Conservation (phyloP, 2,797 vertebrate genomes). For the Parambassis ranga region DNA sequence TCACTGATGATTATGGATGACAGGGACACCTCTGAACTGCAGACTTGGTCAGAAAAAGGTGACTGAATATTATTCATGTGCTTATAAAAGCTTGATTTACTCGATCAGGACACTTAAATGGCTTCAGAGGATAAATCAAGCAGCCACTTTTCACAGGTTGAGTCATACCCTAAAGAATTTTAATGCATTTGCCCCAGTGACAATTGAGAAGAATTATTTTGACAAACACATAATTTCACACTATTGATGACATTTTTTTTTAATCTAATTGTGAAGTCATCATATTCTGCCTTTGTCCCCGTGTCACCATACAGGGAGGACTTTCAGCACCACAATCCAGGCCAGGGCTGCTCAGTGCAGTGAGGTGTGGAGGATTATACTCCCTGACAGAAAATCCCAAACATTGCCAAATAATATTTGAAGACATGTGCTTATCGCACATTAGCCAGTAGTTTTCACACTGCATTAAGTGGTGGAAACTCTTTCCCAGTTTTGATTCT, state of each 20-base stretch:
- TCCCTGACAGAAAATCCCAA: slow-evolving; percentile 32
- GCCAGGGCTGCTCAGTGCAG: neutral
- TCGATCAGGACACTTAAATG: slow-evolving; percentile 20
- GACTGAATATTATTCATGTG: slow-evolving; percentile 31
- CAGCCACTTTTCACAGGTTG: neutral
- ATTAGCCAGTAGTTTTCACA: slow-evolving; percentile 36
- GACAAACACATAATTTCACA: no score
- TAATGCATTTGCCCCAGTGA: no score
- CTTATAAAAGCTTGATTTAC: slow-evolving; percentile 43
- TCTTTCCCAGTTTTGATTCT: neutral
- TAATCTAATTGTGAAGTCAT: no score
- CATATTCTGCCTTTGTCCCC: slow-evolving; percentile 18
- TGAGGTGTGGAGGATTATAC: slow-evolving; percentile 20
- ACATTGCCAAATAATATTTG: slow-evolving; percentile 24
- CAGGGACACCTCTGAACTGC: slow-evolving; percentile 39
- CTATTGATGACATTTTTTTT: no score
- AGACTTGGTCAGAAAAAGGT: slow-evolving; percentile 19
- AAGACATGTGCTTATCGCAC: slow-evolving; percentile 33
- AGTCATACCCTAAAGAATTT: neutral
- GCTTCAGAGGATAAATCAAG: slow-evolving; percentile 26
- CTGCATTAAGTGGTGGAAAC: slow-evolving; percentile 10
- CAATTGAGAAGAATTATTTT: no score
- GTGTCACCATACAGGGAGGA: neutral
- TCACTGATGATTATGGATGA: slow-evolving; percentile 48
- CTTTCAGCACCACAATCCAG: neutral